Evolutionary conservation across 2,113 vertebrate species (phyloP), one percentile per base, ranked within the genome.

Genomic region (Larimichthys polyactis): DNA sequence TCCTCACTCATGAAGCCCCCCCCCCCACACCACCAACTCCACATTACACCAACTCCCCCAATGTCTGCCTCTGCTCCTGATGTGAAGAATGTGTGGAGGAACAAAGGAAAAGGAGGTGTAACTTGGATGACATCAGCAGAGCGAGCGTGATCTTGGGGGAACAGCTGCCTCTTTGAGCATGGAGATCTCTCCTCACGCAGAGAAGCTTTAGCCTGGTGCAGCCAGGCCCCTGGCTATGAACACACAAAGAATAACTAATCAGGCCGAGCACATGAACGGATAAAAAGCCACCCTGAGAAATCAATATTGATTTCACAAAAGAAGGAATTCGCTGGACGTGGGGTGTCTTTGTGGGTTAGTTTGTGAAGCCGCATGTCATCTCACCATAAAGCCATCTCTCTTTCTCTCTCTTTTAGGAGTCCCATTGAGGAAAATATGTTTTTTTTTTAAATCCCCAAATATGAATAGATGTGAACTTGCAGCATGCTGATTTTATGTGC

Each of bases 201-300:
- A 82, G 43, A 69, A 74, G 73, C 75, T 74, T 86, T 20, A 78
- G 76, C 46, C 63, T 15, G 19, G 24, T 75, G 81, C 76, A 48
- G 87, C 1, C 22, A 63, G 36, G 75, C 83, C 77, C 62, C 51
- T 15, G 80, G 86, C 81, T 69, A 66, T 6, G 17, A 64, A 48
- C 66, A 58, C 79, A 80, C 80, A 71, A 84, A 82, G 64, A 89
- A 87, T 57, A 10, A 12, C 22, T 81, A 82, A 89, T 91, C 75
- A 82, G 57, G 55, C 49, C n/a, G 32, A 59, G 52, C 43, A 36
- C 58, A 79, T 19, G 27, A 54, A 57, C 11, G 4, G 51, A 66
- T 57, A 32, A 71, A 46, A 81, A 71, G 29, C 16, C 52, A 46
- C 24, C 9, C 54, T 57, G 19, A 49, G 54, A 80, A 63, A 32